A percentile compares a stretch with the other conserved stretches of the same genome.
Conservation (phyloP, 2,113 vertebrate species). For the Sinocyclocheilus grahami region DNA sequence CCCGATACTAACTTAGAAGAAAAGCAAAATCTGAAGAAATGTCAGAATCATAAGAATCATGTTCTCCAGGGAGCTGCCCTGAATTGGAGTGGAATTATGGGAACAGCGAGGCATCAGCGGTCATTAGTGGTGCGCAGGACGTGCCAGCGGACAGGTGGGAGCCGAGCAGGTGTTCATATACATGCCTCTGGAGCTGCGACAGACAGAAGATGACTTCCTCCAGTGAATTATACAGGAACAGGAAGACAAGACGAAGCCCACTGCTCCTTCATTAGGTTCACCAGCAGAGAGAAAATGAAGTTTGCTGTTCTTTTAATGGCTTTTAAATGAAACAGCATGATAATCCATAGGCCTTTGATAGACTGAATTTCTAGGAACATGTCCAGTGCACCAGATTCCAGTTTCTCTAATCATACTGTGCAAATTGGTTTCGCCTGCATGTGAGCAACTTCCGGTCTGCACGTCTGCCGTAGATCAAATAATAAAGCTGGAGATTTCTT, state of each 20-base stretch:
- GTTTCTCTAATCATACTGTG: background rate
- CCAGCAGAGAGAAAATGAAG: background rate
- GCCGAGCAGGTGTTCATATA: constrained; percentile 65
- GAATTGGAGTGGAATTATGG: background rate
- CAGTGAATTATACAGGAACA: constrained; percentile 23
- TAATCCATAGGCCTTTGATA: background rate
- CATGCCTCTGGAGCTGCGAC: constrained; percentile 52
- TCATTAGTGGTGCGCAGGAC: constrained; percentile 57
- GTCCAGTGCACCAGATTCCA: background rate
- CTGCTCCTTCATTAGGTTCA: constrained; percentile 12
- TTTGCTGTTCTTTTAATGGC: background rate
- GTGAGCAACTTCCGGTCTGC: background rate
- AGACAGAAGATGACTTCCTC: background rate
- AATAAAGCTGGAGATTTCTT: background rate
- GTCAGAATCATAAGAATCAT: background rate
- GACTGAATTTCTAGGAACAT: background rate
- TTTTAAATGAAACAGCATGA: background rate
- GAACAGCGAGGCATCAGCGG: constrained; percentile 57
- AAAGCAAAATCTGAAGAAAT: background rate
- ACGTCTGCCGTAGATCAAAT: background rate
- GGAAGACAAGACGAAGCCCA: background rate
- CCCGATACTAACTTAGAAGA: background rate
- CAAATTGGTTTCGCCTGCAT: background rate
- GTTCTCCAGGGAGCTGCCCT: background rate
- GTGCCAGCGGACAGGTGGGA: constrained; percentile 53